These are phyloP conservation scores for Epinephelus awoara DNA, from an alignment of 2,797 vertebrate genomes.

Conservation along the genomic window DNA sequence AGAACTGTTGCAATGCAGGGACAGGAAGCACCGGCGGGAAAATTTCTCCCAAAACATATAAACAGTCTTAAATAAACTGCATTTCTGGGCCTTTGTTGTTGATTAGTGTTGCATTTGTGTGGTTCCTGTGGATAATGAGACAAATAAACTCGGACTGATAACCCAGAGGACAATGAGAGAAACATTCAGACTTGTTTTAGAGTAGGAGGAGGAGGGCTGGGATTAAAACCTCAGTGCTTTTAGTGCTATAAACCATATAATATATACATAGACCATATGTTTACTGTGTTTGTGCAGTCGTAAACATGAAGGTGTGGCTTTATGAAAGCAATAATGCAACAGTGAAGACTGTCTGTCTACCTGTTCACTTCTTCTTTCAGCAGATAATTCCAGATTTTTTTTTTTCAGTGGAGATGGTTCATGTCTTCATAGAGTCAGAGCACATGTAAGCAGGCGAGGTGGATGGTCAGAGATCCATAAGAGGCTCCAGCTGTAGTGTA, in stretches of 20 bases:
- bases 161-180: constrained; percentile 15
- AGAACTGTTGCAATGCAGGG: not conserved
- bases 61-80: not conserved
- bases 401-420: too few relatives aligned
- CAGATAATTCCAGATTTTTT: too few relatives aligned
- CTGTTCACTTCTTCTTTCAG: too few relatives aligned
- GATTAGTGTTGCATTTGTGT: constrained; percentile 19
- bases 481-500: too few relatives aligned
- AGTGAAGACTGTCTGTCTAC: too few relatives aligned
- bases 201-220: not conserved
- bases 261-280: not conserved
- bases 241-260: not conserved
- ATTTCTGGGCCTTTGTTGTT: constrained; percentile 12
- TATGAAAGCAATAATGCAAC: not conserved
- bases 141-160: constrained; percentile 5
- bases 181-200: constrained; percentile 1
- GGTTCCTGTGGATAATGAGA: constrained; percentile 38
- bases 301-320: not conserved
- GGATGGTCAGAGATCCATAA: too few relatives aligned
- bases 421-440: too few relatives aligned
- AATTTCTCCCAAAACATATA: not conserved
- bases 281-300: not conserved
- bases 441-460: too few relatives aligned
- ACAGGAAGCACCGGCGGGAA: not conserved
- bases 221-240: not conserved